Evolutionary conservation across 2,797 vertebrate genomes (phyloP).

Genomic region (Luscinia megarhynchos): DNA sequence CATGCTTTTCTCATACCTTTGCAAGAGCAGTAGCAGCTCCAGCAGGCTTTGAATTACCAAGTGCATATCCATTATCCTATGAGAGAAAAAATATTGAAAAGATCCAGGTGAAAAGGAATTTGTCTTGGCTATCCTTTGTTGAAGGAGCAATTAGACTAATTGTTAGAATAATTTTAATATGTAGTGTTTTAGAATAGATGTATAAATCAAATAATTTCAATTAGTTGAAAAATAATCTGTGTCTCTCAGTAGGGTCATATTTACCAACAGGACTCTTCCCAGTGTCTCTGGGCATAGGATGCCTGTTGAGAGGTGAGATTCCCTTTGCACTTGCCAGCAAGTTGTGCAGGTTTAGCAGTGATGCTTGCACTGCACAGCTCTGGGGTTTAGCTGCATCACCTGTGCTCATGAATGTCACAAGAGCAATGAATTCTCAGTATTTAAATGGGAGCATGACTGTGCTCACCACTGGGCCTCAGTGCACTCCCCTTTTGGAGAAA

Average conservation of each 20-base stretch:
- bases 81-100: not conserved
- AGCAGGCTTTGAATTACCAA: not conserved
- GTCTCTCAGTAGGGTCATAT: not conserved
- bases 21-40: not conserved
- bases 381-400: not conserved
- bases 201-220: not conserved
- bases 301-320: not conserved
- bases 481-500: not conserved
- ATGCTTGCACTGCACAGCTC: rapidly evolving
- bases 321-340: not conserved
- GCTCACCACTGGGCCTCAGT: not conserved
- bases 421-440: not conserved
- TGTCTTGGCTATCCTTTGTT: not conserved
- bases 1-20: not conserved
- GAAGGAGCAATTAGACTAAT: not conserved
- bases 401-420: not conserved
- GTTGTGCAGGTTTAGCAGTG: not conserved
- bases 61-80: not conserved
- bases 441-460: not conserved
- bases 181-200: not conserved
- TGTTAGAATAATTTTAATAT: not conserved
- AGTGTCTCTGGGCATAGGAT: not conserved
- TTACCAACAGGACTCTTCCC: not conserved
- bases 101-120: not conserved
- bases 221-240: not conserved